phyloP scores from a whole-genome alignment of 2,113 vertebrate genomes.

The Corythoichthys intestinalis region DNA sequence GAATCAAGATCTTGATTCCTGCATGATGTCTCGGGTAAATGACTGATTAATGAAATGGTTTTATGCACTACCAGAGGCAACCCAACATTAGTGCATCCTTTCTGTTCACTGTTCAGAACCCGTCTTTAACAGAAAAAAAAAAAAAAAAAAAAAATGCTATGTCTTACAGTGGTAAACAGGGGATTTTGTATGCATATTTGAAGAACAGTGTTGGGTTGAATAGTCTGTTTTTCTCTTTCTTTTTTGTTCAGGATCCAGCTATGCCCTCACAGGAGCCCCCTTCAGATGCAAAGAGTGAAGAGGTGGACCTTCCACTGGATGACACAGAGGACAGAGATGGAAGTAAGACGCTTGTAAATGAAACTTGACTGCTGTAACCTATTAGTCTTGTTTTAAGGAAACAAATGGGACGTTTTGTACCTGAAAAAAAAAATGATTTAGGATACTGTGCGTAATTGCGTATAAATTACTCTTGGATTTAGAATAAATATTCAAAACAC shows the following conservation, averaged over 20 bases:
- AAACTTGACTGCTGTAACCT: neutral
- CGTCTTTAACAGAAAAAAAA: conserved; percentile 2
- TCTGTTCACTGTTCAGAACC: neutral
- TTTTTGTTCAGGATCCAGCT: conserved; percentile 85
- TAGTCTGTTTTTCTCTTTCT: conserved; percentile 15
- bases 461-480: neutral
- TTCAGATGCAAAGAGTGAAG: conserved; percentile 81
- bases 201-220: neutral
- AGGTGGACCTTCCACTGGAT: conserved; percentile 82
- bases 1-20: too few relatives aligned
- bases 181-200: conserved; percentile 7
- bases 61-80: neutral
- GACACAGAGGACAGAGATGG: conserved; percentile 82
- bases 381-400: neutral
- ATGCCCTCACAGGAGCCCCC: conserved; percentile 97
- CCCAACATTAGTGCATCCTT: neutral
- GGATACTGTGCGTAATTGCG: neutral
- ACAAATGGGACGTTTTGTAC: neutral
- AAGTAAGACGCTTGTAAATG: conserved; percentile 75
- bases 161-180: too few relatives aligned
- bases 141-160: neutral
- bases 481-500: neutral
- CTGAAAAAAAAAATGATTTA: neutral
- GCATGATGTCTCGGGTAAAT: neutral
- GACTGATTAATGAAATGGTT: conserved; percentile 13